Evolutionary conservation across 2,888 invertebrate species (phyloP).

Genomic region (Orthosia gracilis): DNA sequence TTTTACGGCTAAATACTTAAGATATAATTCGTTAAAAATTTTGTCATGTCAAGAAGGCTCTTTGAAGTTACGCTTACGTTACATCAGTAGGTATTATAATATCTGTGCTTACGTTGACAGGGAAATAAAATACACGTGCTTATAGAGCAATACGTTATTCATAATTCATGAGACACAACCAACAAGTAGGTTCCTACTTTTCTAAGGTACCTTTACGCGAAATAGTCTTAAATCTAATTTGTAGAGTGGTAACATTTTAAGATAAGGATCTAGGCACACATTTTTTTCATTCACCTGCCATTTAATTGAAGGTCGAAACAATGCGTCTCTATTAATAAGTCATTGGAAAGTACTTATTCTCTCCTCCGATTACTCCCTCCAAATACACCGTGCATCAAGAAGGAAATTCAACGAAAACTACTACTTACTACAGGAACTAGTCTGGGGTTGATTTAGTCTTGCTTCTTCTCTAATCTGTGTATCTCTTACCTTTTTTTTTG

Average conservation of each 20-base stretch:
- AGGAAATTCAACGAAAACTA: neutral
- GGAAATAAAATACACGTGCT: constrained; percentile 16
- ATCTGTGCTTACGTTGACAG: neutral
- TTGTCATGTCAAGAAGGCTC: constrained; percentile 3
- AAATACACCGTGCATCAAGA: neutral
- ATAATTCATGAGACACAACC: constrained; percentile 33
- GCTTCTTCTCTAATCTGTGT: neutral
- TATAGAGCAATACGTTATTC: constrained; percentile 4
- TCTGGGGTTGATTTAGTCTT: neutral
- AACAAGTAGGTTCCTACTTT: neutral
- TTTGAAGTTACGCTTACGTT: constrained; percentile 20
- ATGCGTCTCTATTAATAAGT: neutral
- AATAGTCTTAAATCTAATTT: neutral
- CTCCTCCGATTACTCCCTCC: neutral
- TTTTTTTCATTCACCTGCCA: neutral
- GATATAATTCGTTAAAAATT: constrained; percentile 7
- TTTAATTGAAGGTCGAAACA: neutral
- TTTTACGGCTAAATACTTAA: neutral
- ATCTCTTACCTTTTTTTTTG: too few relatives aligned
- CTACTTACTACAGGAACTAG: neutral
- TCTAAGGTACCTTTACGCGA: neutral
- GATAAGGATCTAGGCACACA: neutral
- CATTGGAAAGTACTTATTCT: constrained; percentile 6
- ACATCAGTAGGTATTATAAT: too few relatives aligned
- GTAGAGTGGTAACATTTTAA: neutral